phyloP scores from a whole-genome alignment of 2,113 vertebrate species.

The Nannobrachium achirus region DNA sequence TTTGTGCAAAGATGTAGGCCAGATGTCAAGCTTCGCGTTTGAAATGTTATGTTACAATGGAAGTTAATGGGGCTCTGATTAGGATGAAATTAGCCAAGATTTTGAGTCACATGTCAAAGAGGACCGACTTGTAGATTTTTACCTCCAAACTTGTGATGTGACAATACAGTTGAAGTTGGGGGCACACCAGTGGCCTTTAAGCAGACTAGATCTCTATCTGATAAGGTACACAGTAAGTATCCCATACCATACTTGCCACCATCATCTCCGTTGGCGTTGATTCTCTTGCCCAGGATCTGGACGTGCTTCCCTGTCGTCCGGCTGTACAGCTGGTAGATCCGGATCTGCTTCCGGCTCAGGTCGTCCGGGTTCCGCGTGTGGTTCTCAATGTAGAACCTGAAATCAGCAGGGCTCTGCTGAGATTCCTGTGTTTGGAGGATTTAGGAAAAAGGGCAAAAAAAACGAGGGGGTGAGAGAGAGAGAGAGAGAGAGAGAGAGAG shows the following conservation, averaged over 20 bases:
- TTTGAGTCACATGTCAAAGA: too few species aligned
- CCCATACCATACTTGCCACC: slow-evolving; percentile 86
- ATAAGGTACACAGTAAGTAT: slow-evolving; percentile 69
- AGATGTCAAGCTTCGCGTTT: too few species aligned
- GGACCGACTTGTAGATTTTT: too few species aligned
- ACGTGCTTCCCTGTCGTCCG: slow-evolving; percentile 82
- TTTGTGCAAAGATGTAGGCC: too few species aligned
- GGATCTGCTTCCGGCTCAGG: slow-evolving; percentile 82
- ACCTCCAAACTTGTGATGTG: too few species aligned
- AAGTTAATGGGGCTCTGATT: too few species aligned
- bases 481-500: slow-evolving; percentile 4
- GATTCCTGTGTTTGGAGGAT: slow-evolving; percentile 70
- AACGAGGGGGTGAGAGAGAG: neutral
- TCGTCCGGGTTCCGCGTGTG: slow-evolving; percentile 82
- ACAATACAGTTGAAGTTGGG: too few species aligned
- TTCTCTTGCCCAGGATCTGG: slow-evolving; percentile 82
- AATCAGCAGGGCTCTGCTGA: slow-evolving; percentile 80
- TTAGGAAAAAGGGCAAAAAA: too few species aligned
- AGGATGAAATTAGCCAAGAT: too few species aligned
- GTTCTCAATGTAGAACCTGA: slow-evolving; percentile 83
- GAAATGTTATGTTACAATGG: too few species aligned
- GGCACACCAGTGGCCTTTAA: too few species aligned
- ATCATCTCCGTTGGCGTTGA: slow-evolving; percentile 86
- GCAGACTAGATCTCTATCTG: too few species aligned
- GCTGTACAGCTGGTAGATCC: slow-evolving; percentile 85